Evolutionary conservation across 2,113 vertebrate species (phyloP), one percentile per base, ranked within the genome.

Genomic region (Scartelaos histophorus): DNA sequence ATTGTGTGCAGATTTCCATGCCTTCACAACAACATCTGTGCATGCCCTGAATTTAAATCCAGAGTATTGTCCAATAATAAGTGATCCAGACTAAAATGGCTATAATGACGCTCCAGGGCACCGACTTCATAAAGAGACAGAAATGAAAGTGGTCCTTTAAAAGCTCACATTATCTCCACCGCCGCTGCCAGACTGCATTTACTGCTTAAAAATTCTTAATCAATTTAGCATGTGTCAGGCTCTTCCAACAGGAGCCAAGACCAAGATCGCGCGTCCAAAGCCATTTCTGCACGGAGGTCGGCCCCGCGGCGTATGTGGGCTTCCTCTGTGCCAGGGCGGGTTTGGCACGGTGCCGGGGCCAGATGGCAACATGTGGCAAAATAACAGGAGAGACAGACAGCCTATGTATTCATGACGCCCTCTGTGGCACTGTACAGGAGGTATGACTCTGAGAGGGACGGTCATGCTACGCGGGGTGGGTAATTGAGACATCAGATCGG

Each of bases 331-430:
- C 81, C 69, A 64, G 67, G 66, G 12, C 46, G 38, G 66, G 43
- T 43, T 73, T 90, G 90, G 89, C 85, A 22, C 15, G 0, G 13
- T n/a, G 86, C 89, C 87, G 47, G 0, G 47, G 67, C 79, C 90
- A 91, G 91, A 91, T 91, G 89, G 90, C 73, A 91, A 91, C 92
- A 92, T 87, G 86, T 89, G 87, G 91, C 80, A 78, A 74, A 77
- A 84, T 85, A 73, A 87, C 78, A 81, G 71, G 58, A 61, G 21
- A 25, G 68, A 72, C 71, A 85, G 76, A 88, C 82, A 79, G 78
- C 34, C 34, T 69, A 76, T 66, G 78, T 67, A 78, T 87, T 79
- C 66, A 24, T 76, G 78, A 85, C 74, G 81, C 62, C 68, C 34
- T 70, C 62, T 73, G 81, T 0, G 78, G 69, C 12, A 64, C 35